Base-by-base conservation (phyloP, 2,888 invertebrate genomes). In the Hymenopus coronatus region DNA sequence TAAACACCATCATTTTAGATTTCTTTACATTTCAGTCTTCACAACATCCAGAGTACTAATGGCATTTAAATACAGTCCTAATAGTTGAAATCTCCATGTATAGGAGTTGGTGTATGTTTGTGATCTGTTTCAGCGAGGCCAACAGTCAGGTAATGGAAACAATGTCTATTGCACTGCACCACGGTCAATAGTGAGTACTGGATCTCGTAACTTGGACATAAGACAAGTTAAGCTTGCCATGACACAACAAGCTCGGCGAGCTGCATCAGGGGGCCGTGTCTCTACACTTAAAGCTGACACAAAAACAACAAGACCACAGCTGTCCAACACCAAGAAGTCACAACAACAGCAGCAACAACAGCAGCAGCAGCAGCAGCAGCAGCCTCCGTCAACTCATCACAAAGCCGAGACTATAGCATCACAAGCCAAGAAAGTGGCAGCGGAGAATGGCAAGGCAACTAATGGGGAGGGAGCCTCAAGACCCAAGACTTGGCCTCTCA, bases 201-300 rank as follows among this genome's bases (percentile, higher is more conserved):
- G 92, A 8, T 92, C 93, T 3, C 92, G 93, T 70, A 93, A 91
- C 85, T 91, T 93, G 40, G 93, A 94, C 91, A 91, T 93, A 81
- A 92, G 89, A 1, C 90, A 90, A 82, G 93, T 93, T 3, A 93
- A 93, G 91, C 92, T 93, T 92, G 93, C 92, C 0, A 93, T 93
- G 90, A 92, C 93, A 8, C 93, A 93, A 85, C 93, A 93, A 88
- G 90, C 90, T 27, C 89, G 90, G 7, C 86, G 90, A 46, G 88
- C 89, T 70, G 90, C 92, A 70, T 90, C 89, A 25, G 90, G 90
- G 82, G 89, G 89, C 8, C 88, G 88, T 9, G 88, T 89, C 28
- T 88, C 88, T 15, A 54, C 88, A 15, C 84, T 90, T 28, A 84
- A 28, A 54, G 89, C 89, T 28, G 90, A 90, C 84, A 88, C 82